phyloP scores from a whole-genome alignment of 2,113 vertebrate species.

The Poecilia latipinna region DNA sequence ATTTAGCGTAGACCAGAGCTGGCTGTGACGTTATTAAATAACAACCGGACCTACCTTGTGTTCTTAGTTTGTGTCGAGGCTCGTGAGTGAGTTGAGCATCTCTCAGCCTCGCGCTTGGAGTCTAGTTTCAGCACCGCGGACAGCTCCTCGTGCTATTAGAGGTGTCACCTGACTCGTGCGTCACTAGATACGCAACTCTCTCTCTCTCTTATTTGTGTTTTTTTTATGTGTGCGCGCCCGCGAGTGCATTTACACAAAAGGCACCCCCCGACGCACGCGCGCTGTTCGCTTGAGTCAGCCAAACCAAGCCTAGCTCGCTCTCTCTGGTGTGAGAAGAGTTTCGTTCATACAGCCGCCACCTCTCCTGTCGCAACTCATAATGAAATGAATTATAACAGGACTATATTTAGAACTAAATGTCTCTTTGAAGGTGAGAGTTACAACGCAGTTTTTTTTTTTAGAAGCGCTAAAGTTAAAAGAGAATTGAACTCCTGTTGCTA shows the following conservation, averaged over 20 bases:
- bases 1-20: background rate
- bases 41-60: conserved; percentile 75
- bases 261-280: conserved; percentile 1
- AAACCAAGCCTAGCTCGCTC: conserved; percentile 9
- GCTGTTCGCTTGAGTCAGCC: conserved; percentile 32
- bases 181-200: conserved; percentile 70
- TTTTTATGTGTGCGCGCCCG: background rate
- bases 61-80: conserved; percentile 48
- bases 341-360: background rate
- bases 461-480: too few species aligned
- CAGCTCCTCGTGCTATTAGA: conserved; percentile 82
- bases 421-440: background rate
- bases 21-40: background rate
- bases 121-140: conserved; percentile 76
- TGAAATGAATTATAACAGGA: background rate
- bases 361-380: background rate
- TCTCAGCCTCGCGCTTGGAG: conserved; percentile 43
- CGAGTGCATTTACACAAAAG: conserved; percentile 10
- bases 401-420: conserved; percentile 5
- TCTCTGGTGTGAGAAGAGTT: conserved; percentile 20
- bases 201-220: background rate
- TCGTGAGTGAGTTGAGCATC: conserved; percentile 56
- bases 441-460: background rate
- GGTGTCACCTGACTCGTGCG: conserved; percentile 76
- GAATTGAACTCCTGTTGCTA: background rate